phyloP scores from a whole-genome alignment of 2,888 invertebrate genomes.

The Acleris holmiana region DNA sequence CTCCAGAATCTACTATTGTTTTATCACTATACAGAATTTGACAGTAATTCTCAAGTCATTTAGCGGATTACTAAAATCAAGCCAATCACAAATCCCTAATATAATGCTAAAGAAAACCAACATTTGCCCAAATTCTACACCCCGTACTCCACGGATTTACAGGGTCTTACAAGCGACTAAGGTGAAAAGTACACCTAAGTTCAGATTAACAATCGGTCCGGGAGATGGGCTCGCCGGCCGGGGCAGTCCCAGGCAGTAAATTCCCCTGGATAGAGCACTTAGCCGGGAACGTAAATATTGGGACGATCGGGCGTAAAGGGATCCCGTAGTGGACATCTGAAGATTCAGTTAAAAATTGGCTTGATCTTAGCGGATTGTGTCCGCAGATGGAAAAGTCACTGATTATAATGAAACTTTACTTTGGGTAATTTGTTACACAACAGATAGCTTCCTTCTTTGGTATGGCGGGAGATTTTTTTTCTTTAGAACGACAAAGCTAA shows the following conservation, averaged over 20 bases:
- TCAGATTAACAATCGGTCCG: conserved; percentile 74
- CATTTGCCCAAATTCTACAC: conserved; percentile 39
- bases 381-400: no score
- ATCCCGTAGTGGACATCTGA: conserved; percentile 2
- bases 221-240: conserved; percentile 51
- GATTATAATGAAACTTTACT: no score
- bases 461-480: no score
- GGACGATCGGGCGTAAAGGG: conserved; percentile 16
- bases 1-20: no score
- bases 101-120: conserved; percentile 15
- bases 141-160: conserved; percentile 60
- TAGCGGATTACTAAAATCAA: not conserved
- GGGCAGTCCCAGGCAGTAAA: conserved; percentile 50
- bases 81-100: not conserved
- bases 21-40: no score
- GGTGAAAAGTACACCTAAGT: conserved; percentile 78
- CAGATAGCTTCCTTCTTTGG: no score
- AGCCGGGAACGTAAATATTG: conserved; percentile 32
- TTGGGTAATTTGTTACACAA: no score
- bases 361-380: not conserved
- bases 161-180: conserved; percentile 59
- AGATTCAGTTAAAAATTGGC: not conserved
- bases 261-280: conserved; percentile 52
- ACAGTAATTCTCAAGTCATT: no score
- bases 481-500: no score